These are phyloP conservation scores for Keiferia lycopersicella DNA, from an alignment of 2,888 invertebrate species.

Conservation along the genomic window DNA sequence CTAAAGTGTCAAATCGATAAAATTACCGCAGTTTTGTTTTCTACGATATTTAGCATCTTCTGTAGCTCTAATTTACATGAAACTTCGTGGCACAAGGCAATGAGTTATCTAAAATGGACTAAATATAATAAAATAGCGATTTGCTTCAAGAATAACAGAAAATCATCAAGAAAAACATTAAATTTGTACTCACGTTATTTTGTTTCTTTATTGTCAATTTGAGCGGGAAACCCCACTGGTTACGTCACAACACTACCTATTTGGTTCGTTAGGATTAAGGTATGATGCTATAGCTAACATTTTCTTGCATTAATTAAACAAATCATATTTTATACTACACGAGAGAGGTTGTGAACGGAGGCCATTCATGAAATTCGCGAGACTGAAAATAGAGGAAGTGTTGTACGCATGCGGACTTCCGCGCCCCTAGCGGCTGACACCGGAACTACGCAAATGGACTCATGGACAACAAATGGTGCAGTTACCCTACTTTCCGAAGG, in stretches of 20 bases:
- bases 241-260: slow-evolving; percentile 70
- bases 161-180: slow-evolving; percentile 47
- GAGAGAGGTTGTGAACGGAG: slow-evolving; percentile 60
- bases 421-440: slow-evolving; percentile 43
- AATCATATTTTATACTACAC: slow-evolving; percentile 61
- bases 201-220: slow-evolving; percentile 63
- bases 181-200: slow-evolving; percentile 55
- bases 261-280: slow-evolving; percentile 62
- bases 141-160: neutral
- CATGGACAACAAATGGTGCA: slow-evolving; percentile 14
- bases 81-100: neutral
- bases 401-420: slow-evolving; percentile 66
- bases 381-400: slow-evolving; percentile 58
- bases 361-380: slow-evolving; percentile 75
- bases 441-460: slow-evolving; percentile 25
- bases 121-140: neutral
- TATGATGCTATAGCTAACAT: slow-evolving; percentile 61
- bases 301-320: slow-evolving; percentile 66
- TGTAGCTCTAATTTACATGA: neutral
- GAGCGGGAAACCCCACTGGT: slow-evolving; percentile 52
- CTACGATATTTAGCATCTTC: slow-evolving; percentile 48
- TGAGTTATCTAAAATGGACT: neutral
- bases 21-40: slow-evolving; percentile 80
- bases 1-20: slow-evolving; percentile 77
- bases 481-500: slow-evolving; percentile 18